phyloP scores from a whole-genome alignment of 2,797 vertebrate genomes.

The Holocentrus rufus region DNA sequence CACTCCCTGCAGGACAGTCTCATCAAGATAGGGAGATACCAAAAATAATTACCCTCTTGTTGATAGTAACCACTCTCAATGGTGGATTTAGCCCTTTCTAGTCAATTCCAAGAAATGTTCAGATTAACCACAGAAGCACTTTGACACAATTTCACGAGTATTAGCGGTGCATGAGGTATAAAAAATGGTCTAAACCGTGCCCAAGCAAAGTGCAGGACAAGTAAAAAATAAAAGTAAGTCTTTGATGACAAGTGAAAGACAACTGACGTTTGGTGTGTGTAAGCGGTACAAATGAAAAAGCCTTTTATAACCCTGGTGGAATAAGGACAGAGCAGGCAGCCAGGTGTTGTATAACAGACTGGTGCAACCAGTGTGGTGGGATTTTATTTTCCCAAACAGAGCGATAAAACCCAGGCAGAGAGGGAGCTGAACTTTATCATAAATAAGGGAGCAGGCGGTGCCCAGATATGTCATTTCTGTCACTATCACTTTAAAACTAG shows the following conservation, averaged over 20 bases:
- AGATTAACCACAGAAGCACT: not conserved
- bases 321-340: slow-evolving; percentile 12
- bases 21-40: slow-evolving; percentile 60
- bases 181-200: no score
- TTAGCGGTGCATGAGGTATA: not conserved
- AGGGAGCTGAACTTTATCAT: slow-evolving; percentile 15
- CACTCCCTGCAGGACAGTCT: slow-evolving; percentile 28
- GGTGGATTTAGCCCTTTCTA: slow-evolving; percentile 6
- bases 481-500: not conserved
- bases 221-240: not conserved
- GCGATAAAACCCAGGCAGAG: slow-evolving; percentile 4
- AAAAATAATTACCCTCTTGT: slow-evolving; percentile 33
- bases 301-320: slow-evolving; percentile 27
- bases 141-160: not conserved
- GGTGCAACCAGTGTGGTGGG: slow-evolving; percentile 60
- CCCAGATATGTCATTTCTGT: not conserved
- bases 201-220: not conserved
- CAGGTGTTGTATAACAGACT: slow-evolving; percentile 59
- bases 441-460: slow-evolving; percentile 1
- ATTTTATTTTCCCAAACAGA: slow-evolving; percentile 47
- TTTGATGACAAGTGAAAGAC: slow-evolving; percentile 5
- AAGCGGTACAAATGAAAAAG: slow-evolving; percentile 10
- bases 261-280: slow-evolving; percentile 18
- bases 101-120: slow-evolving; percentile 7
- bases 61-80: slow-evolving; percentile 26